These are phyloP conservation scores for Ambastaia sidthimunki DNA, from an alignment of 2,797 vertebrate species.

Conservation along the genomic window DNA sequence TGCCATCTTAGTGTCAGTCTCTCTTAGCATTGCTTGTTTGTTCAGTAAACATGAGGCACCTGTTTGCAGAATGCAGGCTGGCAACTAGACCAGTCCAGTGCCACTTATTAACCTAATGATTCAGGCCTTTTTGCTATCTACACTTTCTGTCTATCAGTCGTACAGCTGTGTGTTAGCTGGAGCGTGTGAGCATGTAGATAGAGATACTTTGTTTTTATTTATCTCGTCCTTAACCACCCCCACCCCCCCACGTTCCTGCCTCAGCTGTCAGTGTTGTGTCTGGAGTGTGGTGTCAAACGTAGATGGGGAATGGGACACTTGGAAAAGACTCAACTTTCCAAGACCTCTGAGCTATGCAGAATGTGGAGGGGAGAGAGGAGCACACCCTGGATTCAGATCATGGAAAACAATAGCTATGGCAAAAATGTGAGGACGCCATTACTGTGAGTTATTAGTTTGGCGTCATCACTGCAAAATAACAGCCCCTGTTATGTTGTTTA, in stretches of 20 bases:
- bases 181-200: constrained; percentile 74
- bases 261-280: constrained; percentile 98
- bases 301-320: constrained; percentile 73
- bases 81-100: constrained; percentile 80
- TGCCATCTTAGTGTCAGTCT: constrained; percentile 65
- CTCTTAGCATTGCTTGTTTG: constrained; percentile 79
- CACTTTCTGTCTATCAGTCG: constrained; percentile 83
- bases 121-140: constrained; percentile 73
- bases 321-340: constrained; percentile 84
- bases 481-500: constrained; percentile 33
- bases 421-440: constrained; percentile 62
- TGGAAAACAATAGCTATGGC: constrained; percentile 78
- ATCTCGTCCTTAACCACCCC: constrained; percentile 67
- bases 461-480: constrained; percentile 37
- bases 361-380: constrained; percentile 64
- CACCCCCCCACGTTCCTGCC: constrained; percentile 54
- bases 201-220: constrained; percentile 92
- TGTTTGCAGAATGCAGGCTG: constrained; percentile 85
- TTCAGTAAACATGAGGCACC: constrained; percentile 93
- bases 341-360: constrained; percentile 82
- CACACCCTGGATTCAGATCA: constrained; percentile 75
- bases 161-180: constrained; percentile 80
- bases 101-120: constrained; percentile 82
- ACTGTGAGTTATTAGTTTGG: constrained; percentile 43
- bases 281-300: constrained; percentile 81